Percentiles rank a stretch among this genome's conserved stretches.
These are phyloP conservation scores for Palloptera scutellata DNA, from an alignment of 2,888 invertebrate genomes.

Conservation along the genomic window DNA sequence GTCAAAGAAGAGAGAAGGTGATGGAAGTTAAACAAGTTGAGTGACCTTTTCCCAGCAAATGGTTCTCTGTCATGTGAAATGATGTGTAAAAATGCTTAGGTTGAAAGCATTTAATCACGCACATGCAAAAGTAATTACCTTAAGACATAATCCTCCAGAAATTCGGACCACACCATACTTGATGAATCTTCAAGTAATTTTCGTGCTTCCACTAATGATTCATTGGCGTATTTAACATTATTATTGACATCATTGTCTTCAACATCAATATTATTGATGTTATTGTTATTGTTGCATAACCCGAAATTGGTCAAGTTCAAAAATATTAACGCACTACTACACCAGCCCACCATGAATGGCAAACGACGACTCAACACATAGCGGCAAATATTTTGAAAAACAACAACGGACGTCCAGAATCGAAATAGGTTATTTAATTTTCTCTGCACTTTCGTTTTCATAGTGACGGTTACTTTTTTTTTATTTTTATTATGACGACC, in stretches of 20 bases:
- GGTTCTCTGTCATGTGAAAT: too few relatives aligned
- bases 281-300: slow-evolving; percentile 52
- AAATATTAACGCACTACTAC: slow-evolving; percentile 42
- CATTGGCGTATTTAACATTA: slow-evolving; percentile 51
- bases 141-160: slow-evolving; percentile 73
- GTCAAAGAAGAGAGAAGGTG: too few relatives aligned
- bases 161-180: slow-evolving; percentile 67
- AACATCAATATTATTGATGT: slow-evolving; percentile 38
- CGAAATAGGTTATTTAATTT: slow-evolving; percentile 17
- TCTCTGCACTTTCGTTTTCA: slow-evolving; percentile 49
- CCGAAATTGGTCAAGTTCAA: slow-evolving; percentile 43
- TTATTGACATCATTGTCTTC: slow-evolving; percentile 37
- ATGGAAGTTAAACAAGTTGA: too few relatives aligned
- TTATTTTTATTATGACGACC: slow-evolving; percentile 29
- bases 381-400: slow-evolving; percentile 4
- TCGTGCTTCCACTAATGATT: slow-evolving; percentile 41
- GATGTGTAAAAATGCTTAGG: too few relatives aligned
- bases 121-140: slow-evolving; percentile 58
- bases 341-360: slow-evolving; percentile 24
- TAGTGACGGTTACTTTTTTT: slow-evolving; percentile 24
- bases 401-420: slow-evolving; percentile 4
- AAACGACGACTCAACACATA: slow-evolving; percentile 10
- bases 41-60: too few relatives aligned
- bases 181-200: slow-evolving; percentile 32
- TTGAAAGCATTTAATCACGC: too few relatives aligned